These are phyloP conservation scores for Hippopotamus amphibius DNA, from an alignment of 2,113 vertebrate genomes.

Conservation along the genomic window DNA sequence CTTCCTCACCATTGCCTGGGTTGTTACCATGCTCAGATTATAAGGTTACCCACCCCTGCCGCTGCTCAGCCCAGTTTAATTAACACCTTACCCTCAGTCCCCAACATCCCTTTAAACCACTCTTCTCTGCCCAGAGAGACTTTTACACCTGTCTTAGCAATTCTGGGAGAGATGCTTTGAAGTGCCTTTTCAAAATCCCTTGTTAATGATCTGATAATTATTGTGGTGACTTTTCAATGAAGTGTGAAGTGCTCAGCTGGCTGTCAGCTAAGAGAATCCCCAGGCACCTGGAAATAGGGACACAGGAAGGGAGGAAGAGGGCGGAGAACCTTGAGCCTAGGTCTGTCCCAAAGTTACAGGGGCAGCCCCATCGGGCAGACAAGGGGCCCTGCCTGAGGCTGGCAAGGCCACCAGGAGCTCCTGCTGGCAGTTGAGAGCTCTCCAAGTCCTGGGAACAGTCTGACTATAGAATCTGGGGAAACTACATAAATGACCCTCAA, in stretches of 20 bases:
- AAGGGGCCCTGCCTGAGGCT: neutral
- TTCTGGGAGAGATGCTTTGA: constrained; percentile 68
- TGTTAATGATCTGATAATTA: constrained; percentile 77
- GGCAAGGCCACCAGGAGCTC: neutral
- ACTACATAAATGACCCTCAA: neutral
- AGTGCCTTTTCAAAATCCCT: constrained; percentile 64
- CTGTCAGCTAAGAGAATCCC: constrained; percentile 34
- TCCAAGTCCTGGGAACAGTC: neutral
- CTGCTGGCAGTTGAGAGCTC: neutral
- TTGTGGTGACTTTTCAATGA: constrained; percentile 61
- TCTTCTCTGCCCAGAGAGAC: neutral
- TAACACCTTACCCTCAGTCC: constrained; percentile 48
- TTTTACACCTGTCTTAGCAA: constrained; percentile 76
- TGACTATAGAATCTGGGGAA: neutral
- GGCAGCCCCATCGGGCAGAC: neutral
- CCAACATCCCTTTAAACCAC: neutral
- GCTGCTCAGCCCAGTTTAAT: constrained; percentile 28
- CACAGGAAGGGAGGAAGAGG: neutral
- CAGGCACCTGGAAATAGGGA: neutral
- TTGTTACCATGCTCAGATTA: neutral
- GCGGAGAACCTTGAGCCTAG: no score
- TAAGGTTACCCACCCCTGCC: neutral
- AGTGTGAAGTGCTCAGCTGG: constrained; percentile 57
- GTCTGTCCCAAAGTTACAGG: neutral
- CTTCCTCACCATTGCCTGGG: neutral